Percentiles rank a stretch among this genome's conserved stretches.
Conservation (phyloP, 2,113 vertebrate species). For the Uria lomvia region DNA sequence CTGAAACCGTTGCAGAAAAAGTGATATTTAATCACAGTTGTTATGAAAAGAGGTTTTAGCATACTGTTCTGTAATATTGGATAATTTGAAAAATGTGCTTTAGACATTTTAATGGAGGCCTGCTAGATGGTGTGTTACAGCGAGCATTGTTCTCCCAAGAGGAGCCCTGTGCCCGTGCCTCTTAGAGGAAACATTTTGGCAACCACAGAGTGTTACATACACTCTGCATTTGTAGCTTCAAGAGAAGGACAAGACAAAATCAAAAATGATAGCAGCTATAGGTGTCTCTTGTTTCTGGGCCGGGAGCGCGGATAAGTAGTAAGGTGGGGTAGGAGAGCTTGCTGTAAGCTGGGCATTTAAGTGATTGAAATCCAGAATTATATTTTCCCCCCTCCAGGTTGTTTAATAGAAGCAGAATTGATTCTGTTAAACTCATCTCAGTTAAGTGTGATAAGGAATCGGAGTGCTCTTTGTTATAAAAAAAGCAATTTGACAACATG, state of each 20-base stretch:
- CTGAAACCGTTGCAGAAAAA: not conserved
- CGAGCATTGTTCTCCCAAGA: not conserved
- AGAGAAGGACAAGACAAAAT: not conserved
- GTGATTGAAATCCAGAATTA: conserved; percentile 49
- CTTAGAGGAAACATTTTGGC: not conserved
- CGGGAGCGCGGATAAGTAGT: not conserved
- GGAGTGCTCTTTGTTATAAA: conserved; percentile 9
- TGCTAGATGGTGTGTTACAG: not conserved
- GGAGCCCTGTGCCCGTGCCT: not conserved
- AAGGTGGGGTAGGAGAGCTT: not conserved
- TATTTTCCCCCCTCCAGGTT: not conserved
- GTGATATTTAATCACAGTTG: not conserved
- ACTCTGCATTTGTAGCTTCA: not conserved
- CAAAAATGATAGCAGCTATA: not conserved
- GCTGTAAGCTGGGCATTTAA: not conserved
- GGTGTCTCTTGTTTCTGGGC: not conserved
- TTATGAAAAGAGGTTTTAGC: not conserved
- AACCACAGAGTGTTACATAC: accelerated
- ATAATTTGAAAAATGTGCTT: not conserved
- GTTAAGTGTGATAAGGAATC: conserved; percentile 19
- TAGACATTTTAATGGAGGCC: not conserved
- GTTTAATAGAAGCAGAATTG: conserved; percentile 40
- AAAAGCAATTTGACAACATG: conserved; percentile 28
- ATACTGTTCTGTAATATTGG: not conserved
- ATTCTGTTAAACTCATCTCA: conserved; percentile 33